Base-by-base conservation (phyloP, 1,140 invertebrate species). In the Orussus abietinus region DNA sequence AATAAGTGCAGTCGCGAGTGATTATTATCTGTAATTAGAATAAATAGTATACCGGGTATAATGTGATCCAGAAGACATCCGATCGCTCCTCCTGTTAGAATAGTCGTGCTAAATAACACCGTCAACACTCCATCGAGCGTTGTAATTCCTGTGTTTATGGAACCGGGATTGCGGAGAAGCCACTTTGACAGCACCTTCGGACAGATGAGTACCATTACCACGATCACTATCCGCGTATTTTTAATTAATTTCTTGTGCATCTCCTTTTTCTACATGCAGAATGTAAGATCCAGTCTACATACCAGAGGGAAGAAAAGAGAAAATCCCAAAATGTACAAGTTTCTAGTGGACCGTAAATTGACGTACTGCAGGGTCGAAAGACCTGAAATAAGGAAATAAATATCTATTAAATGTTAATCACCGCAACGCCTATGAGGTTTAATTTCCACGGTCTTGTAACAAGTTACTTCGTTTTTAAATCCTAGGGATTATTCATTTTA, bases 261-360 rank as follows among this genome's bases (percentile, higher is more conserved):
- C n/a, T 25, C 6, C 22, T n/a, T n/a, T n/a, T n/a, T n/a, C n/a
- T n/a, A n/a, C n/a, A n/a, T n/a, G n/a, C n/a, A n/a, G n/a, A n/a
- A n/a, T n/a, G n/a, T n/a, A n/a, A n/a, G n/a, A n/a, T n/a, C n/a
- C n/a, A n/a, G n/a, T 33, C 29, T 35, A 41, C 51, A 63, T 66
- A 80, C 86, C 63, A 92, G 59, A 5, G 87, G 88, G 48, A 91
- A 86, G 62, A 93, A 90, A 22, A 92, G 77, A 5, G 88, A 89
- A 47, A 92, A 83, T 9, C 90, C 90, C n/a, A 93, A 78, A 38
- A 93, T 88, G 60, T 91, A 91, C 3, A 93, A 68, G 72, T 94
- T 93, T 40, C 86, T 74, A 1, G 88, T 79, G 9, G 86, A 90
- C 58, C 88, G 86, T 18, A 93, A 66, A 57, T 92, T 78, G 13